phyloP scores from a whole-genome alignment of 2,888 invertebrate species.

The Agrochola litura region DNA sequence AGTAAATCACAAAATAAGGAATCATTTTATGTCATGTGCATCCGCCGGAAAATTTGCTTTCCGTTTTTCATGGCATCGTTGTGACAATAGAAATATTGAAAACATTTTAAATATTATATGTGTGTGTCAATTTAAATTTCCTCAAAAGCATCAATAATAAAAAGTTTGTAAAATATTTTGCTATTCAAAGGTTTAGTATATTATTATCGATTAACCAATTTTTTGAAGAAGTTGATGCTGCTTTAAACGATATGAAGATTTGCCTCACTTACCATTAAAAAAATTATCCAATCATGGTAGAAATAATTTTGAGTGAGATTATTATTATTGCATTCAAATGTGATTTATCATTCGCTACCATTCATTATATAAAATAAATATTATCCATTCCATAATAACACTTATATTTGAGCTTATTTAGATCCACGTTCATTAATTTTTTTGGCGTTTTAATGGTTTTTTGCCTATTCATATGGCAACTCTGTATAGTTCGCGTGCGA shows the following conservation, averaged over 20 bases:
- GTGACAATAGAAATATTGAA: neutral
- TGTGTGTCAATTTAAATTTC: neutral
- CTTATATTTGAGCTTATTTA: neutral
- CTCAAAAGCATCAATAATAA: fast-evolving
- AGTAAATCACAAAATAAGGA: neutral
- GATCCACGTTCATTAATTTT: neutral
- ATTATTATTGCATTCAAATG: neutral
- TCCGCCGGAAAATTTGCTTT: constrained; percentile 50
- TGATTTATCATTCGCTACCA: neutral
- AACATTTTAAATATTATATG: neutral
- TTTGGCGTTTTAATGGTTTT: neutral
- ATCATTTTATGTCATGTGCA: neutral
- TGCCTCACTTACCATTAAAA: constrained; percentile 16
- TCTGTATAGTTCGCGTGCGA: constrained; percentile 81
- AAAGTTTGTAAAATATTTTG: neutral
- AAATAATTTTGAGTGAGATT: constrained; percentile 1
- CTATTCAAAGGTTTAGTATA: neutral
- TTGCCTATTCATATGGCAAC: constrained; percentile 64
- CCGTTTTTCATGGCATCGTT: constrained; percentile 3
- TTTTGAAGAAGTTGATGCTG: constrained; percentile 6
- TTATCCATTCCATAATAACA: neutral
- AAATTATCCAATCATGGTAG: constrained; percentile 27
- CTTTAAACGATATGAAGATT: constrained; percentile 32
- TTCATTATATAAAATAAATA: neutral
- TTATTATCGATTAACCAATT: neutral